Base-by-base conservation (phyloP, 2,113 vertebrate genomes). In the Zeus faber region DNA sequence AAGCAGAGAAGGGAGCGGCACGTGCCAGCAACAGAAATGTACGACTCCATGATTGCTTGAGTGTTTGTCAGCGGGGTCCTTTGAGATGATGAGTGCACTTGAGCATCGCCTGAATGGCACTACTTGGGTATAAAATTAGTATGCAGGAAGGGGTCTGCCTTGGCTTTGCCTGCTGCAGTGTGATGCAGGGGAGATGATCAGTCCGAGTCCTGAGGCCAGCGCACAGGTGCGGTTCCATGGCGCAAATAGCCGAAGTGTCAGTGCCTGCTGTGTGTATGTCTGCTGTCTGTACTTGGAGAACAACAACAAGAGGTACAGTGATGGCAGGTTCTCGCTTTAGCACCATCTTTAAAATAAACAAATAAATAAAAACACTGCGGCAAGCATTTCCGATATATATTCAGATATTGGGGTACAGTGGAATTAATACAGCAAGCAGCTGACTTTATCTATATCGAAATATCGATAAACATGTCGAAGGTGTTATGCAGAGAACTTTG, bases 151-250 rank as follows among this genome's bases (percentile, higher is more conserved):
- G 10, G 29, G 54, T 43, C 37, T 59, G 35, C 27, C 26, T 41
- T 61, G 64, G 43, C 60, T 55, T 50, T 54, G 54, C 58, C 68
- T 73, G 63, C 65, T 61, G 72, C 70, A 69, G 63, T 29, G 62
- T 25, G 62, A 63, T 24, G 53, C 67, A 54, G 63, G 44, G 70
- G 29, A n/a, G n/a, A n/a, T n/a, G n/a, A n/a, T n/a, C n/a, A n/a
- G n/a, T n/a, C n/a, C n/a, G n/a, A n/a, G n/a, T n/a, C n/a, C n/a
- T n/a, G n/a, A n/a, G n/a, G n/a, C n/a, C n/a, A n/a, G n/a, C n/a
- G n/a, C n/a, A n/a, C n/a, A n/a, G n/a, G 75, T 67, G 72, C 45
- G 31, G 31, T 50, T 26, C 23, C 37, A 1, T 74, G 71, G 72
- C 40, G 64, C 79, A 72, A 54, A 46, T 9, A 50, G 50, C 62